These are phyloP conservation scores for Darevskia mixta DNA, from an alignment of 2,797 vertebrate species.

Conservation along the genomic window DNA sequence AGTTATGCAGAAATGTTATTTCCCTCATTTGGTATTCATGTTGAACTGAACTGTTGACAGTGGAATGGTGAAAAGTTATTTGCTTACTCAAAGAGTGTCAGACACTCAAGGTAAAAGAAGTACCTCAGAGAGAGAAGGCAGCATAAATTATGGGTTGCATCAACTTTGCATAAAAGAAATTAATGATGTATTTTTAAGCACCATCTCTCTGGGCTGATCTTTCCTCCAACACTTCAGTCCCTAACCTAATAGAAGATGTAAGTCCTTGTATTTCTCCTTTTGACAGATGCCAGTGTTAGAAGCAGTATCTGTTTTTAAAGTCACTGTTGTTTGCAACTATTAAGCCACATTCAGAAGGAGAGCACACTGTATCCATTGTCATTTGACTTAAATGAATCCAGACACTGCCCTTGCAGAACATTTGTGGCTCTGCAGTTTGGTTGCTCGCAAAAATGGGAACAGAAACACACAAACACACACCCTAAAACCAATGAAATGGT, in stretches of 20 bases:
- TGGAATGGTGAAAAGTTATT: not conserved
- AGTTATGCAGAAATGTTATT: conserved; percentile 41
- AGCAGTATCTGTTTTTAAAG: not conserved
- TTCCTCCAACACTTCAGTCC: conserved; percentile 18
- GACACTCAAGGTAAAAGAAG: not conserved
- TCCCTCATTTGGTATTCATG: conserved; percentile 24
- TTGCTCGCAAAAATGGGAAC: not conserved
- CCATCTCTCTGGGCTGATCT: not conserved
- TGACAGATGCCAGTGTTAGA: conserved; percentile 4
- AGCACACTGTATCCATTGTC: conserved; percentile 14
- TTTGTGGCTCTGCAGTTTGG: not conserved
- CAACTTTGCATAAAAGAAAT: not conserved
- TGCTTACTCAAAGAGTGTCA: conserved; percentile 29
- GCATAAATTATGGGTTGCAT: conserved; percentile 8
- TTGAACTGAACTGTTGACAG: conserved; percentile 23
- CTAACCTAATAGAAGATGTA: conserved; percentile 4
- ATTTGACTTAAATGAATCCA: conserved; percentile 12
- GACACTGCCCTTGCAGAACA: conserved; percentile 18
- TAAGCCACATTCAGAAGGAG: conserved; percentile 40
- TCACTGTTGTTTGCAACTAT: conserved; percentile 5
- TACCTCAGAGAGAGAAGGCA: not conserved
- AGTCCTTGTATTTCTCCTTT: not conserved
- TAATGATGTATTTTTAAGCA: conserved; percentile 28
- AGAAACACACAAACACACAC: no score
- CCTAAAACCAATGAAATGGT: no score